Base-by-base conservation (phyloP, 2,888 invertebrate species). In the Chrysolina oricalcia region DNA sequence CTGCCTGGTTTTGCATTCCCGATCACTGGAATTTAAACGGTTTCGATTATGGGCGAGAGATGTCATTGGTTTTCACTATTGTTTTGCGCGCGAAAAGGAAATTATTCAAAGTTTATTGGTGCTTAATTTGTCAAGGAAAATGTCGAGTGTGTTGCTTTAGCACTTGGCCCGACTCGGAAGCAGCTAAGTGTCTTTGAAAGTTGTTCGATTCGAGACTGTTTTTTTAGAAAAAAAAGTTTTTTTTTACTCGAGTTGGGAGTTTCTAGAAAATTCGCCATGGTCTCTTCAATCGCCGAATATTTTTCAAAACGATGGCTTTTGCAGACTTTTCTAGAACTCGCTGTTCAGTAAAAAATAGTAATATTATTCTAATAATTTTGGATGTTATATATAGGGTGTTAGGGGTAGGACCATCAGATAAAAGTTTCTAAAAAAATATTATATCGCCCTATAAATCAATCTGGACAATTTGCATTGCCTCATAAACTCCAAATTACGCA, bases 1-100 rank as follows among this genome's bases (percentile, higher is more conserved):
- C 79, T 73, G 70, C 75, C 75, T 75, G 70, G 72, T 74, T 74
- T 70, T 71, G 66, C 65, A 70, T 66, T 72, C 67, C 74, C 71
- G 64, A 40, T 50, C 63, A 72, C 56, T 68, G 71, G 75, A 72
- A 74, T 70, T 53, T 62, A 74, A 65, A 75, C 40, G 68, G 72
- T 69, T 72, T 69, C 53, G 64, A 66, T 35, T 21, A 40, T 19
- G 53, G 68, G 53, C 68, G 40, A 53, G 53, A 68, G 17, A 40
- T 40, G 68, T 68, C 56, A 21, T 41, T 40, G 68, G 19, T 68
- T 40, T 56, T 50, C 48, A 53, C 21, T 68, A 11, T 53, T 48
- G 13, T 50, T 68, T 53, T 68, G 43, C 27, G 40, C 48, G 40
- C 48, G n/a, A 48, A 27, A 68, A 64, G 17, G 46, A 53, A 40